Evolutionary conservation across 2,888 invertebrate genomes (phyloP).

Genomic region (Malachius bipustulatus): DNA sequence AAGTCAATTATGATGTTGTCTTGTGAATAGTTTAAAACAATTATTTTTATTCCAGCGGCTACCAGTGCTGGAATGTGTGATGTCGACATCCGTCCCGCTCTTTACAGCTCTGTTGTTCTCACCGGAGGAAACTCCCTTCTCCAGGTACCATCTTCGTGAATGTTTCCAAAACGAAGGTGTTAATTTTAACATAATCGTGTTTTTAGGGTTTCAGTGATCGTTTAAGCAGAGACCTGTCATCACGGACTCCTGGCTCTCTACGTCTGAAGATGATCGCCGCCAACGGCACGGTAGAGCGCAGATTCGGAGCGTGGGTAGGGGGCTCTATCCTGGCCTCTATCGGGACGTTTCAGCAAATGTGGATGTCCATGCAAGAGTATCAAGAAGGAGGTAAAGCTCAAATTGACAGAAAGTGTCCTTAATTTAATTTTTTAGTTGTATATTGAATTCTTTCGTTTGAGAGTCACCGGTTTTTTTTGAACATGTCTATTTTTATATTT

Average conservation of each 20-base stretch:
- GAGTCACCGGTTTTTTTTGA: too few species aligned
- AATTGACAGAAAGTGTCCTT: conserved; percentile 91
- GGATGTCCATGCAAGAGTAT: conserved; percentile 99
- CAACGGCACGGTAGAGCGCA: conserved; percentile 77
- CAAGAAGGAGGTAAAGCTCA: conserved; percentile 96
- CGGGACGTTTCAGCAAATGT: conserved; percentile 99
- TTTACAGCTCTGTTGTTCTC: conserved; percentile 91
- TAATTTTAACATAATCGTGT: not conserved
- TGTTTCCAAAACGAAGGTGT: too few species aligned
- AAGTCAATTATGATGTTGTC: too few species aligned
- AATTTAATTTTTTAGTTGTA: too few species aligned
- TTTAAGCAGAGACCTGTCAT: conserved; percentile 72
- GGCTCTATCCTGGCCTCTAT: conserved; percentile 97
- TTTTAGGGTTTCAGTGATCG: conserved; percentile 85
- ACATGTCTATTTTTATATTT: too few species aligned
- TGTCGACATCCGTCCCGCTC: conserved; percentile 89
- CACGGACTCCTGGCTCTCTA: conserved; percentile 86
- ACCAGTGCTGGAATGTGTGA: conserved; percentile 94
- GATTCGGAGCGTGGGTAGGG: conserved; percentile 97
- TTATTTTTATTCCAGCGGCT: conserved; percentile 38
- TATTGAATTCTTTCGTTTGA: too few species aligned
- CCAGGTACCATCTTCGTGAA: conserved; percentile 50
- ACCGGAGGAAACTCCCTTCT: conserved; percentile 91
- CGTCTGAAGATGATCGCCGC: conserved; percentile 88
- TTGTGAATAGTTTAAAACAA: not conserved